Evolutionary conservation across 2,888 invertebrate genomes (phyloP), one percentile per base, ranked within the genome.

Genomic region (Diaphora mendica): DNA sequence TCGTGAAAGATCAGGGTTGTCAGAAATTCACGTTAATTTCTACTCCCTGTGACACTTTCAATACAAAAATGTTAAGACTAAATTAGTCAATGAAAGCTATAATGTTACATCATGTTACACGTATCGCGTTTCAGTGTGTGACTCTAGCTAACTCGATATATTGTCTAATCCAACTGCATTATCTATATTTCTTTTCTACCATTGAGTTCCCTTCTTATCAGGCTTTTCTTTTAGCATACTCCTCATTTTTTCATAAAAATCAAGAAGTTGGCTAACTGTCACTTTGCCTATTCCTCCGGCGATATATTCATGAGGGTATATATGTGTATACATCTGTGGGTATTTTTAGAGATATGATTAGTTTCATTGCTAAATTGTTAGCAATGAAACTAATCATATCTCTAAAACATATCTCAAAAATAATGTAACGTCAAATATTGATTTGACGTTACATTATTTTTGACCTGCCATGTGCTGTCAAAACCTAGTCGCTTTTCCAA

Each of bases 1-100:
- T 91, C 91, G 88, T 87, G 86, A 82, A 79, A 78, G 83, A 84
- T 85, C 83, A 88, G 87, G 89, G 88, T 66, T 70, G 70, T 64
- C 70, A 48, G 30, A 64, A 48, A 62, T 64, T 44, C 33, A 64
- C 64, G 20, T 33, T 30, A 44, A 64, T 48, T 23, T 26, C 59
- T 59, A 4, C 26, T 59, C 17, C 35, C 51, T 35, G 17, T 44
- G 26, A 44, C 26, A 33, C 9, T 20, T 2, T 42, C 20, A 44
- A 44, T 44, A 59, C 13, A 30, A 59, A 59, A 26, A 11, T 11
- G 13, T 13, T n/a, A 11, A n/a, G 13, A 11, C 3, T 55, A n/a
- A n/a, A 55, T 13, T 13, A n/a, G 11, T 1, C 8, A 51, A 51
- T 15, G 23, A 51, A 8, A n/a, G 23, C 23, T n/a, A 3, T 51